Percentiles rank a stretch among this genome's conserved stretches.
Conservation (phyloP, 1,140 invertebrate genomes). For the Drosophila insularis region DNA sequence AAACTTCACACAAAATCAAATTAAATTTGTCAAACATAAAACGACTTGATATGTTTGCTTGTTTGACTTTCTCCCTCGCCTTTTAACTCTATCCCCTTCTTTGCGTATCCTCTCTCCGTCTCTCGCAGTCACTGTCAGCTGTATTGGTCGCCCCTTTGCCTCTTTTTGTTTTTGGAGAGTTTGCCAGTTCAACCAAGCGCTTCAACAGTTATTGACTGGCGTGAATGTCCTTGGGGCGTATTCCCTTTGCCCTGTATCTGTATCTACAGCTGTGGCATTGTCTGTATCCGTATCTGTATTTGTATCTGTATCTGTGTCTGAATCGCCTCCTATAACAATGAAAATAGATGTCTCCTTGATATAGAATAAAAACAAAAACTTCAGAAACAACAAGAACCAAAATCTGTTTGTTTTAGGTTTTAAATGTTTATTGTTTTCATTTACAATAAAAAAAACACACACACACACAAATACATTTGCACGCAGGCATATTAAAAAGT, state of each 20-base stretch:
- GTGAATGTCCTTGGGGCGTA: conserved; percentile 20
- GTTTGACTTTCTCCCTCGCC: conserved; percentile 16
- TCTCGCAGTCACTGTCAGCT: neutral
- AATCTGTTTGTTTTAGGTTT: conserved; percentile 35
- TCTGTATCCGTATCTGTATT: conserved; percentile 14
- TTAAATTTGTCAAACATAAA: conserved; percentile 81
- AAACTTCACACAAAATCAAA: conserved; percentile 81
- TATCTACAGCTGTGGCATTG: neutral
- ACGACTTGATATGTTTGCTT: conserved; percentile 70
- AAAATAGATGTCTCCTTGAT: conserved; percentile 74
- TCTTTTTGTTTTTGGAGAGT: conserved; percentile 17
- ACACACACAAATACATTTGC: neutral
- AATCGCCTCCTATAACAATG: conserved; percentile 64
- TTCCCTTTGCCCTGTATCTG: conserved; percentile 36
- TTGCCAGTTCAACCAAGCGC: conserved; percentile 29
- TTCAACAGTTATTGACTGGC: conserved; percentile 46
- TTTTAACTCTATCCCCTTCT: neutral
- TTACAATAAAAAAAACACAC: conserved; percentile 65
- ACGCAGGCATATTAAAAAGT: conserved; percentile 62
- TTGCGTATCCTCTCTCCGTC: neutral
- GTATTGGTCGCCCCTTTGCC: conserved; percentile 5
- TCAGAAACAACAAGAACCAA: conserved; percentile 16
- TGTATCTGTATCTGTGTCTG: conserved; percentile 51
- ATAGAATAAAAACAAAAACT: conserved; percentile 28
- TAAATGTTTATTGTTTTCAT: conserved; percentile 78